Conservation (phyloP, 1,140 invertebrate species). For the Sogatella furcifera region DNA sequence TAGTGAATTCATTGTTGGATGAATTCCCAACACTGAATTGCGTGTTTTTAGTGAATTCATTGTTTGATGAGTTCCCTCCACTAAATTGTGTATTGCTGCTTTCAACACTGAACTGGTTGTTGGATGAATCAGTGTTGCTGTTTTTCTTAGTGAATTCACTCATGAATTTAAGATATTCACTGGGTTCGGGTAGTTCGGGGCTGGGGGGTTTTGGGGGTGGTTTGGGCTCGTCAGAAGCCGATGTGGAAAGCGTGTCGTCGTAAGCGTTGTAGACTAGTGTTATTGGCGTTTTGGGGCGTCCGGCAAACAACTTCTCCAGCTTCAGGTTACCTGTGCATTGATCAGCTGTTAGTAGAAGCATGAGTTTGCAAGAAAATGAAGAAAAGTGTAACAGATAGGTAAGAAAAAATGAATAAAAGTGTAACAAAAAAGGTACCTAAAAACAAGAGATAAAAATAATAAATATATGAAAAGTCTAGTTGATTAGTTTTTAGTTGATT, state of each 20-base stretch:
- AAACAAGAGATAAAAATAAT: not conserved
- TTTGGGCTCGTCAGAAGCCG: not conserved
- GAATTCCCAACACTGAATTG: no score
- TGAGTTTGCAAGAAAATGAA: not conserved
- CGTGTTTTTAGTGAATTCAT: no score
- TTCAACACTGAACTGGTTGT: no score
- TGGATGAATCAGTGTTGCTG: not conserved
- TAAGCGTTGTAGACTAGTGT: constrained; percentile 22
- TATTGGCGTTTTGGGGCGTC: constrained; percentile 22
- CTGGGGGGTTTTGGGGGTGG: constrained; percentile 5
- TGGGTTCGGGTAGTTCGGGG: constrained; percentile 5
- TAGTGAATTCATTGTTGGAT: no score
- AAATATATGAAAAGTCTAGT: no score
- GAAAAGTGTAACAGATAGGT: not conserved
- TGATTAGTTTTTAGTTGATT: no score
- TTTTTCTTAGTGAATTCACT: not conserved
- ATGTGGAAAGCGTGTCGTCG: constrained; percentile 18
- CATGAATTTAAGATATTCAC: constrained; percentile 2
- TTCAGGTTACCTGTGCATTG: constrained; percentile 22
- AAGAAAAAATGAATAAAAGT: not conserved
- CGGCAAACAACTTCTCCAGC: constrained; percentile 25
- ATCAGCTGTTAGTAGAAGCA: constrained; percentile 15
- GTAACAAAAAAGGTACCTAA: not conserved
- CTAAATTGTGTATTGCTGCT: no score
- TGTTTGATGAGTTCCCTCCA: no score